Percentiles rank a stretch among this genome's conserved stretches.
Conservation (phyloP, 2,113 vertebrate genomes). For the Nibea albiflora region DNA sequence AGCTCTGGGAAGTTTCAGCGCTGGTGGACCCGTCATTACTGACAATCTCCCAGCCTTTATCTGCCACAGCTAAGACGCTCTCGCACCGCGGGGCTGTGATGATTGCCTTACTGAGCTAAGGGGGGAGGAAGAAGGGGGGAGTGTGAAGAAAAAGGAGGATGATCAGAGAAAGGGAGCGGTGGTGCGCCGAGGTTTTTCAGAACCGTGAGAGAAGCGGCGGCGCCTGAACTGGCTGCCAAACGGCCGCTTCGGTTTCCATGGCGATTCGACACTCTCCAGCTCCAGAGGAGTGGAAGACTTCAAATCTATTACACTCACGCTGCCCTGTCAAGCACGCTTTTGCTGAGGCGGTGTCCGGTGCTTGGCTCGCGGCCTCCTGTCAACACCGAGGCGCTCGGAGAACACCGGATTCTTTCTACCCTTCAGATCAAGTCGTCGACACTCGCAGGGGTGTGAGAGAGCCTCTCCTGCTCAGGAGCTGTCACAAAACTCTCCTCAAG, state of each 20-base stretch:
- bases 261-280: conserved; percentile 55
- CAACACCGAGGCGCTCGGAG: background rate
- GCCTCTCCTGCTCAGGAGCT: background rate
- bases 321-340: conserved; percentile 55
- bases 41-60: conserved; percentile 77
- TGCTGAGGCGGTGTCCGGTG: conserved; percentile 50
- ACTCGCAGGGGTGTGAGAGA: background rate
- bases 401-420: conserved; percentile 14
- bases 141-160: background rate
- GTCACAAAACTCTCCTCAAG: conserved; percentile 1
- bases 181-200: conserved; percentile 54
- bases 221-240: conserved; percentile 55
- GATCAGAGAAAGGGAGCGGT: conserved; percentile 44
- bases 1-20: conserved; percentile 73
- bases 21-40: conserved; percentile 75
- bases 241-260: conserved; percentile 71
- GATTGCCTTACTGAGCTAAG: conserved; percentile 60
- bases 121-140: conserved; percentile 7
- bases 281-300: conserved; percentile 55
- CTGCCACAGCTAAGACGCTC: conserved; percentile 66
- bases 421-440: conserved; percentile 26
- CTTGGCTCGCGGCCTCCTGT: conserved; percentile 33
- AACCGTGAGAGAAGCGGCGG: conserved; percentile 23
- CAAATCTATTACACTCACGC: conserved; percentile 58
- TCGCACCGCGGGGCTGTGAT: conserved; percentile 53